Evolutionary conservation across 2,113 vertebrate species (phyloP).

Genomic region (Lethenteron camtschaticum): DNA sequence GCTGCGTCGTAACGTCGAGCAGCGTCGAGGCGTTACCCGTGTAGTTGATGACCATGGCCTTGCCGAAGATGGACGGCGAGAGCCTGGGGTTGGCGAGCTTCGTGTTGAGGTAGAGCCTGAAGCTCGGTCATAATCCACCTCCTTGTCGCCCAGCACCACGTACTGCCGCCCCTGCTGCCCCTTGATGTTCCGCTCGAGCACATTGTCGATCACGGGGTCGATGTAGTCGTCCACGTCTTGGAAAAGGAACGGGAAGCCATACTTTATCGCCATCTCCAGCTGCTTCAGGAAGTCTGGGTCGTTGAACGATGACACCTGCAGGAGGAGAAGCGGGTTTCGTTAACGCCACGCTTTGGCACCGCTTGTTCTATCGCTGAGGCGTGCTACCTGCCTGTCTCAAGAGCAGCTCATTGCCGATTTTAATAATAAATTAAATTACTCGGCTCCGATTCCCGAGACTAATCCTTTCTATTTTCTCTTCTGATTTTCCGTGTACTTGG

Average conservation of each 20-base stretch:
- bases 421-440: too few species aligned
- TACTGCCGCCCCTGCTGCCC: conserved; percentile 41
- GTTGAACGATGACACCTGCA: conserved; percentile 66
- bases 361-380: too few species aligned
- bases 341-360: too few species aligned
- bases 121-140: conserved; percentile 74
- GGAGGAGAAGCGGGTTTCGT: conserved; percentile 10
- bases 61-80: conserved; percentile 70
- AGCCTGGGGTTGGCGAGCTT: conserved; percentile 71
- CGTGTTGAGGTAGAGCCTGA: conserved; percentile 72
- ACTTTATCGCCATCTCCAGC: conserved; percentile 73
- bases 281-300: conserved; percentile 83
- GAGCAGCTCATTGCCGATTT: too few species aligned
- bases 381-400: too few species aligned
- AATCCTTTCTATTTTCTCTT: too few species aligned
- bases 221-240: conserved; percentile 82
- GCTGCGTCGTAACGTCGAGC: too few species aligned
- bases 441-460: too few species aligned
- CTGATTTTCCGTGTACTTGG: too few species aligned
- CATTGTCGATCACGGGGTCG: conserved; percentile 74
- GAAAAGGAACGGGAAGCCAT: conserved; percentile 69
- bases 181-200: conserved; percentile 65
- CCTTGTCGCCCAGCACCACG: conserved; percentile 62
- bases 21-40: conserved; percentile 32
- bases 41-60: conserved; percentile 89